Evolutionary conservation across 2,797 vertebrate species (phyloP).

Genomic region (Cheirogaleus major): DNA sequence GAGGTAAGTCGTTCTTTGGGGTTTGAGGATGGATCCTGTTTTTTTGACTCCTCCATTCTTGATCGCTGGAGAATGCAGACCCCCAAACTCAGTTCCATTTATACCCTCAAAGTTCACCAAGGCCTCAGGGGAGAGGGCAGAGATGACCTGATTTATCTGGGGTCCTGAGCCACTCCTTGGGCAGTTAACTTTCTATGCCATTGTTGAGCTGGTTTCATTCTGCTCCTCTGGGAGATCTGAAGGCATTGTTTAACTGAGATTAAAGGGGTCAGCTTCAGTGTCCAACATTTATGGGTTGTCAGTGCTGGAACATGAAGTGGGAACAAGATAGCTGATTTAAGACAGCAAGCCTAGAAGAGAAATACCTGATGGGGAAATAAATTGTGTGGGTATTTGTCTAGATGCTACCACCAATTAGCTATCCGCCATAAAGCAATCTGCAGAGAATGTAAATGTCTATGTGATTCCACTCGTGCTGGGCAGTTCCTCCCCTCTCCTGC

Average conservation of each 20-base stretch:
- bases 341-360: background rate
- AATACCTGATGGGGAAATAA: background rate
- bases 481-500: background rate
- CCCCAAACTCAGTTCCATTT: background rate
- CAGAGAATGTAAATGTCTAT: background rate
- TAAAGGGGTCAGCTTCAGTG: background rate
- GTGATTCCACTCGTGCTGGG: background rate
- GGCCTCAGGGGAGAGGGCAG: background rate
- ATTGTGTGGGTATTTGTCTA: background rate
- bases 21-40: background rate
- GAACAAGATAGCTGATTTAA: background rate
- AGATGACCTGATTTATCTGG: background rate
- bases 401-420: background rate
- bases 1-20: background rate
- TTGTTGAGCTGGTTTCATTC: background rate
- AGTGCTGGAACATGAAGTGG: background rate
- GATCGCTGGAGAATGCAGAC: background rate
- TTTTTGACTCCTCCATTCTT: background rate
- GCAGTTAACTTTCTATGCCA: background rate
- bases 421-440: background rate
- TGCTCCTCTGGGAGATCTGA: background rate
- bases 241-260: background rate
- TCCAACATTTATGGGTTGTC: background rate
- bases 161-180: background rate
- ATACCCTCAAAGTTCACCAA: background rate